A percentile compares a stretch with the other conserved stretches of the same genome.
These are phyloP conservation scores for Eunapius fragilis DNA, from an alignment of 37 sponge, comb jelly and placozoan species.

Conservation along the genomic window DNA sequence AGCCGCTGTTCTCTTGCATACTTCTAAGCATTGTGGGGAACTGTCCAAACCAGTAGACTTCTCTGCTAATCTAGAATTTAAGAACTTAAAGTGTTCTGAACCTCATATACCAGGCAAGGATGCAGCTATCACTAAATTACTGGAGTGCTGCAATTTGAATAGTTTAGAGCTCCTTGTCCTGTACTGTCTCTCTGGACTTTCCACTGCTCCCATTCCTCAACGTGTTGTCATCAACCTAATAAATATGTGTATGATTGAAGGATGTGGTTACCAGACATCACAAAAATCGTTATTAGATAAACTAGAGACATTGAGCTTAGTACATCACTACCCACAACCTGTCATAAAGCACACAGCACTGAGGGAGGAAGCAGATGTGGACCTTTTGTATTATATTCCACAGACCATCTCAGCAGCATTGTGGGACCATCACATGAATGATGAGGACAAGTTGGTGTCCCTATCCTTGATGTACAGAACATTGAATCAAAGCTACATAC, in stretches of 20 bases:
- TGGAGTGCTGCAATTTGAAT: slow-evolving; percentile 13
- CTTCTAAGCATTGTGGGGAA: not conserved
- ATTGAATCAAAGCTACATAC: not conserved
- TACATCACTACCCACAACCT: slow-evolving; percentile 16
- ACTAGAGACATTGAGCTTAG: not conserved
- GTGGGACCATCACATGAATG: slow-evolving; percentile 27
- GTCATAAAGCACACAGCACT: slow-evolving; percentile 3
- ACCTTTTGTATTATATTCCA: slow-evolving; percentile 34
- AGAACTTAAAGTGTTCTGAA: not conserved
- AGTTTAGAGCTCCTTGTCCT: slow-evolving; percentile 23
- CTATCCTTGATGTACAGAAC: slow-evolving; percentile 11
- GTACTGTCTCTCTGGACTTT: slow-evolving; percentile 22
- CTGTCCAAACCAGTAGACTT: not conserved
- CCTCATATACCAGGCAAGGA: slow-evolving; percentile 3
- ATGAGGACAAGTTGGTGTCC: slow-evolving; percentile 10
- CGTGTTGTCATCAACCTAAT: not conserved
- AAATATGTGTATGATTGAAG: not conserved
- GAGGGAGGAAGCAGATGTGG: not conserved
- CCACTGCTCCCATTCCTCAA: not conserved
- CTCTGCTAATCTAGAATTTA: no score
- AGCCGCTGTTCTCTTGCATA: not conserved
- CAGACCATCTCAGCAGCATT: slow-evolving; percentile 8
- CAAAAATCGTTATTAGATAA: not conserved
- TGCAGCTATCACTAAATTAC: not conserved
- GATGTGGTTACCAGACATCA: not conserved